Evolutionary conservation across 1,140 invertebrate genomes (phyloP), one percentile per base, ranked within the genome.

Genomic region (Linepithema humile): DNA sequence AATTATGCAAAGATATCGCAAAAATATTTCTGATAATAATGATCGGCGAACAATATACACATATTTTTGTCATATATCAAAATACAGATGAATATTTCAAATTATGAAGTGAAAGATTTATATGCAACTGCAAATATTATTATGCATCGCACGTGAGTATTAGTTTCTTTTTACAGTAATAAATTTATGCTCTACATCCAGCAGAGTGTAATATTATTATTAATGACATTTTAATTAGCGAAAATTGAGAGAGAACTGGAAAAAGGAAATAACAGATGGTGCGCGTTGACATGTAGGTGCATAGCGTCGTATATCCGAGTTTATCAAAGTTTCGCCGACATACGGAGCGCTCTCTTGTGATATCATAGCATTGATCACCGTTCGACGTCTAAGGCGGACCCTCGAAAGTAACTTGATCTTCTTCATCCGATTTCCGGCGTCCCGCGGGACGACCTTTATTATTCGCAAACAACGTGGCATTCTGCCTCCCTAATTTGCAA

Each of bases 401-500:
- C 75, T 57, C 17, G 60, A 84, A 69, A 45, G 35, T 20, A 73
- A 59, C 69, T 65, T 20, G 43, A 67, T 80, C 73, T 75, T 74
- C 48, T 80, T 88, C 82, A 69, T 87, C 82, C 85, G 85, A 74
- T 89, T 83, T 82, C 35, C 83, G 53, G 74, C 86, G 17, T 90
- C 83, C 77, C 67, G 64, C 70, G 64, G 82, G 82, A 85, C 88
- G 35, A 59, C 83, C 80, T 91, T 91, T 91, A 90, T 91, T 88
- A 91, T 90, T 89, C 87, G 84, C 86, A 87, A 90, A 90, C 86
- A 90, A 87, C 86, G 83, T 73, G 80, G 85, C 64, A 85, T 85
- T 82, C 83, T 67, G 59, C 62, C 75, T 80, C 82, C 86, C 88
- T 90, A 91, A 92, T 92, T 91, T 91, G 88, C 89, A 91, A 90